Evolutionary conservation across 2,888 invertebrate genomes (phyloP), one percentile per base, ranked within the genome.

Genomic region (Orchesellides sinensis): DNA sequence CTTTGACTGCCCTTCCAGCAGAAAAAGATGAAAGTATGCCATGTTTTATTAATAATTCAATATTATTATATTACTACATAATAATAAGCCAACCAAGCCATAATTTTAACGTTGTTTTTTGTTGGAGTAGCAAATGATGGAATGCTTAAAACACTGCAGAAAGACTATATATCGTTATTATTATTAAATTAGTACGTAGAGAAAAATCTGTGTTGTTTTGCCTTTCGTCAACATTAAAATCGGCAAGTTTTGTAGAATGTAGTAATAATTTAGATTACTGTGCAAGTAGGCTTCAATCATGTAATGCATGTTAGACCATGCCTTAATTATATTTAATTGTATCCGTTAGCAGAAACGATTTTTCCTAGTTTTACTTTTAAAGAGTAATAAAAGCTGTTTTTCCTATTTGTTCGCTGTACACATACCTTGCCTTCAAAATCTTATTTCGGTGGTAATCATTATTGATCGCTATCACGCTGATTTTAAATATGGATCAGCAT

Each of bases 11-110:
- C 52, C 52, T 68, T 59, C 35, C 49, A n/a, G n/a, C 68, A 61
- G 78, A 49, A 61, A n/a, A 8, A 40, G 35, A 25, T 40, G 19
- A 78, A n/a, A n/a, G n/a, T n/a, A 78, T 78, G 78, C 78, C 78
- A 78, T 78, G 78, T 78, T 78, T 69, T 78, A 59, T 59, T 59
- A 59, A 49, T 68, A 77, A 61, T 69, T 32, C 66, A 54, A 68
- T 77, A 77, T 27, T 56, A 65, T 72, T 21, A 19, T 35, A 35
- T 69, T 27, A n/a, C 21, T 49, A 56, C 40, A 32, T 19, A 27
- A 47, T 47, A 77, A n/a, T n/a, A n/a, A n/a, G 66, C 75, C 66
- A 77, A n/a, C n/a, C n/a, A n/a, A n/a, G 66, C 66, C 75, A 68
- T 77, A 77, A 40, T 74, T 65, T 74, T 74, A 74, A 63, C 59